Evolutionary conservation across 2,113 vertebrate genomes (phyloP).

Genomic region (Scopus umbretta): DNA sequence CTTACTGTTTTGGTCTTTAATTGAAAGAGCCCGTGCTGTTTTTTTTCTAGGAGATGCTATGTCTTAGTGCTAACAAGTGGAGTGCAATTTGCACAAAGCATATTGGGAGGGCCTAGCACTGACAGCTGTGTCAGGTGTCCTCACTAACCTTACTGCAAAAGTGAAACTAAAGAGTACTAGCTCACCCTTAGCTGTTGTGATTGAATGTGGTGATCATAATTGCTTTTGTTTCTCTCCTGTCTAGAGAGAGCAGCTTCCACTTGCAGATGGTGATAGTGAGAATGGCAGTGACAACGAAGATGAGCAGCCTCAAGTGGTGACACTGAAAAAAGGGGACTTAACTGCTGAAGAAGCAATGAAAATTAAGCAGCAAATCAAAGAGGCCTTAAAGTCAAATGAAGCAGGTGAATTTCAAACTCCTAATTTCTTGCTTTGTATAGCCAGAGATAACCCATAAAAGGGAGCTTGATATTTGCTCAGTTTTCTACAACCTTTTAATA

Average conservation of each 20-base stretch:
- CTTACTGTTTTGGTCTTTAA: not conserved
- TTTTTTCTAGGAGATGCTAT: not conserved
- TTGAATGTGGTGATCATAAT: not conserved
- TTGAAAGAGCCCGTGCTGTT: not conserved
- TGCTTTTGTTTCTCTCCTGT: not conserved
- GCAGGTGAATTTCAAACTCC: conserved; percentile 21
- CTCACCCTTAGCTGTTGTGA: not conserved
- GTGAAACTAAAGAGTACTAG: not conserved
- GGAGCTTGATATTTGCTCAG: not conserved
- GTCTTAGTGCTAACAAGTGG: not conserved
- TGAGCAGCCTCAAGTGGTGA: conserved; percentile 90
- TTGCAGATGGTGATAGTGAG: conserved; percentile 77
- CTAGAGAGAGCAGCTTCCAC: conserved; percentile 82
- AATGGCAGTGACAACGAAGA: conserved; percentile 85
- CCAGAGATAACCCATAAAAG: not conserved
- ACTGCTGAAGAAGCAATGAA: conserved; percentile 86
- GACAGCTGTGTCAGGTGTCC: not conserved
- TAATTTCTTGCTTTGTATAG: not conserved
- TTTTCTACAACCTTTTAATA: not conserved
- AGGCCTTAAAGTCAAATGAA: conserved; percentile 69
- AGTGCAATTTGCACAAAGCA: rapidly evolving
- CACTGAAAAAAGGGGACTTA: conserved; percentile 87
- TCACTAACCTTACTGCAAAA: not conserved
- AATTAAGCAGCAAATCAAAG: conserved; percentile 77
- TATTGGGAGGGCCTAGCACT: not conserved